These are phyloP conservation scores for Drosophila prosaltans DNA, from an alignment of 1,140 invertebrate species.

Conservation along the genomic window DNA sequence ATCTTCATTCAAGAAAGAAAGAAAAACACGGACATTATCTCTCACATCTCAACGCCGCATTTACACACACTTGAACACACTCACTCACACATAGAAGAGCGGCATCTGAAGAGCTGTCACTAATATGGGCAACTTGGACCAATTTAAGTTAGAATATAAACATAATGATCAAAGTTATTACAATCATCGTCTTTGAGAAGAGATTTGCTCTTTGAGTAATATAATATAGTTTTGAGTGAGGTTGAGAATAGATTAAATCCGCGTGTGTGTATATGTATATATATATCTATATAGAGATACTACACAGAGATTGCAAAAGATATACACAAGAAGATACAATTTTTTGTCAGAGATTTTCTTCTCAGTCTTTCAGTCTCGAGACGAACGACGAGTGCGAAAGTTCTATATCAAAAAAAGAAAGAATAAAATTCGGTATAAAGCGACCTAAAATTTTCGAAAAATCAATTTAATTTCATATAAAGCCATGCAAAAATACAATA, in stretches of 20 bases:
- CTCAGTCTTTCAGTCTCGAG: slow-evolving; percentile 56
- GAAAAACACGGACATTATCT: slow-evolving; percentile 61
- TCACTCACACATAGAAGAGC: slow-evolving; percentile 20
- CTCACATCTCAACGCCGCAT: slow-evolving; percentile 42
- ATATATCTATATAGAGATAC: slow-evolving; percentile 17
- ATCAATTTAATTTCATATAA: background rate
- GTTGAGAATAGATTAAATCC: slow-evolving; percentile 39
- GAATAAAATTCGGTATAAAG: slow-evolving; percentile 1
- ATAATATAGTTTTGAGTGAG: slow-evolving; percentile 17
- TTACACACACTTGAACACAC: background rate
- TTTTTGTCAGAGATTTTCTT: slow-evolving; percentile 43
- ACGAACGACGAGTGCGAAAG: slow-evolving; percentile 71
- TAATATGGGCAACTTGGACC: slow-evolving; percentile 50
- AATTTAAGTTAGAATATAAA: slow-evolving; percentile 74
- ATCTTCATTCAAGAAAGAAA: slow-evolving; percentile 61
- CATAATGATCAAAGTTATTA: slow-evolving; percentile 48
- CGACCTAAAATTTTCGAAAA: slow-evolving; percentile 3
- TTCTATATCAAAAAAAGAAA: slow-evolving; percentile 25
- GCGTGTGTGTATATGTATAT: background rate
- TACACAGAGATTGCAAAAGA: slow-evolving; percentile 51
- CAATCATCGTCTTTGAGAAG: slow-evolving; percentile 20
- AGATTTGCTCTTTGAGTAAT: slow-evolving; percentile 31
- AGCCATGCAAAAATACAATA: slow-evolving; percentile 8
- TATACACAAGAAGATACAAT: slow-evolving; percentile 18
- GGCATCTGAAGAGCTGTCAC: slow-evolving; percentile 52